Evolutionary conservation across 2,797 vertebrate species (phyloP).

Genomic region (Lophius americanus): DNA sequence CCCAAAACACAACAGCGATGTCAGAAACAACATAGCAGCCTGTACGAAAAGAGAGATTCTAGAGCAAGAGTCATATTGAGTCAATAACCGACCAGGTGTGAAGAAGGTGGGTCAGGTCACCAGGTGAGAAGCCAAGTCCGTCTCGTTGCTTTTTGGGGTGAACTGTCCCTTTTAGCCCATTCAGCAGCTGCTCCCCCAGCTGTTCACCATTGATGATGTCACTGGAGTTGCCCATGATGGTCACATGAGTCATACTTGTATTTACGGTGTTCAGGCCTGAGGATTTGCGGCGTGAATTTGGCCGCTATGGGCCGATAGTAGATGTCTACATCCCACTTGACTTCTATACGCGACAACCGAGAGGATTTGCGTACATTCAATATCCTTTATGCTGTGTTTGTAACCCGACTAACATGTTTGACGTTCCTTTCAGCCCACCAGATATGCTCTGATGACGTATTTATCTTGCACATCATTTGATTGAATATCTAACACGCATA

Average conservation of each 20-base stretch:
- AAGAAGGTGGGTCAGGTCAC: background rate
- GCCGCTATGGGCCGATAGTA: constrained; percentile 98
- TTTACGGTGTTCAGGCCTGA: constrained; percentile 99
- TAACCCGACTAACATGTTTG: constrained; percentile 43
- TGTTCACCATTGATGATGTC: constrained; percentile 53
- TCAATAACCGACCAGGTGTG: background rate
- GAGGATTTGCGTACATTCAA: constrained; percentile 99
- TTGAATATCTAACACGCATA: constrained; percentile 92
- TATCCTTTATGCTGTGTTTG: constrained; percentile 88
- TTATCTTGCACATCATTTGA: constrained; percentile 52
- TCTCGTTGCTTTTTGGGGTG: constrained; percentile 17
- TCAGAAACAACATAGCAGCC: background rate
- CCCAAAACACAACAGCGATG: constrained; percentile 16
- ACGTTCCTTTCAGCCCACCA: constrained; percentile 53
- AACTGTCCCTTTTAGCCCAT: background rate
- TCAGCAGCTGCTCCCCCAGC: constrained; percentile 14
- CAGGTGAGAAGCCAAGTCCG: background rate
- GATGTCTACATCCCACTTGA: constrained; percentile 99
- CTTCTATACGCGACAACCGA: constrained; percentile 97
- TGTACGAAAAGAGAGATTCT: background rate
- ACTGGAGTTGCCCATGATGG: constrained; percentile 64
- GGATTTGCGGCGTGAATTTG: constrained; percentile 98
- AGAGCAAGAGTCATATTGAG: background rate
- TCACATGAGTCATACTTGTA: constrained; percentile 93
- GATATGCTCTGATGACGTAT: constrained; percentile 44